A percentile compares a stretch with the other conserved stretches of the same genome.
Evolutionary conservation across 1,140 invertebrate species (phyloP).

Genomic region (Hormaphis cornu): DNA sequence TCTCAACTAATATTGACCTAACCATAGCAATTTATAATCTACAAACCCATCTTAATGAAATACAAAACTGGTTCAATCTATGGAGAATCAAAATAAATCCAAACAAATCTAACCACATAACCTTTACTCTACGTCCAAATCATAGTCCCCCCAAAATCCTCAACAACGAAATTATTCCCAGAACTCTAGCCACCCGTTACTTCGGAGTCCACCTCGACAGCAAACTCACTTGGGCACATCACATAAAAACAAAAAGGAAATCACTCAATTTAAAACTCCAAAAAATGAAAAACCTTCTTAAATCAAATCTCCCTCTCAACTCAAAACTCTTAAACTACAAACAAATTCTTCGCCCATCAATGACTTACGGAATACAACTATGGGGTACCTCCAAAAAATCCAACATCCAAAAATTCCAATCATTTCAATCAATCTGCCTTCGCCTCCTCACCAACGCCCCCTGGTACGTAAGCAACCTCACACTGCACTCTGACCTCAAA

Average conservation of each 20-base stretch:
- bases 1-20: not conserved
- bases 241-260: not conserved
- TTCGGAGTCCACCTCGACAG: not conserved
- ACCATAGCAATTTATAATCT: not conserved
- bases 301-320: not conserved
- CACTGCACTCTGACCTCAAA: not conserved
- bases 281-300: not conserved
- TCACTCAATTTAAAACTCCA: no score
- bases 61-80: not conserved
- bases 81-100: not conserved
- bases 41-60: not conserved
- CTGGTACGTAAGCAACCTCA: no score
- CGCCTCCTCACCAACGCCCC: not conserved
- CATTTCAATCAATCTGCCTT: not conserved
- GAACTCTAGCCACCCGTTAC: not conserved
- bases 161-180: not conserved
- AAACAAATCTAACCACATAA: not conserved
- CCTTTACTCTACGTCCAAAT: not conserved
- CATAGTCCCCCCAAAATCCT: not conserved
- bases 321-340: not conserved
- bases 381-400: not conserved
- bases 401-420: not conserved
- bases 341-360: not conserved
- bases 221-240: not conserved
- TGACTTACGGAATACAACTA: not conserved